phyloP scores from a whole-genome alignment of 2,797 vertebrate genomes.

The Karalla daura region DNA sequence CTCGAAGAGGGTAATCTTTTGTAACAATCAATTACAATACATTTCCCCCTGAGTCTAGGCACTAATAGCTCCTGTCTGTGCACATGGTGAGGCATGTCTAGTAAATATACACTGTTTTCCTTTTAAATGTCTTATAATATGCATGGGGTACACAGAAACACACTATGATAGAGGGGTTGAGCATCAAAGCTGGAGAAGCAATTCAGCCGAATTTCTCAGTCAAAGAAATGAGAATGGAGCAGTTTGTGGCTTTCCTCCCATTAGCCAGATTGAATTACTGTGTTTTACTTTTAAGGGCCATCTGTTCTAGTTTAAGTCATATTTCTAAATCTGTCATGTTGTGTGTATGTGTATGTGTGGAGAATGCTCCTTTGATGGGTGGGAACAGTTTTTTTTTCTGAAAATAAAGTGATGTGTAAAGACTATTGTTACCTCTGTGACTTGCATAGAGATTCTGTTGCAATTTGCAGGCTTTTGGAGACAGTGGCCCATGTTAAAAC shows the following conservation, averaged over 20 bases:
- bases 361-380: constrained; percentile 64
- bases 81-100: constrained; percentile 72
- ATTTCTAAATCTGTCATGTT: constrained; percentile 79
- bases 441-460: constrained; percentile 50
- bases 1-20: constrained; percentile 81
- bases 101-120: constrained; percentile 85
- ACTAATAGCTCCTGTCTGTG: constrained; percentile 79
- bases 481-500: constrained; percentile 19
- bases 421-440: constrained; percentile 67
- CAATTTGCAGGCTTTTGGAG: constrained; percentile 47
- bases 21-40: constrained; percentile 86
- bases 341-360: constrained; percentile 49
- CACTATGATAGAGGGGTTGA: constrained; percentile 77
- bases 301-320: constrained; percentile 85
- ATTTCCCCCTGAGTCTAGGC: constrained; percentile 78
- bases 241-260: constrained; percentile 83
- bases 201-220: constrained; percentile 78
- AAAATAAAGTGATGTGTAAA: constrained; percentile 69
- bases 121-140: constrained; percentile 86
- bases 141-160: constrained; percentile 83
- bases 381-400: constrained; percentile 52
- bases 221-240: constrained; percentile 81
- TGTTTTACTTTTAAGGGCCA: constrained; percentile 84
- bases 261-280: constrained; percentile 85
- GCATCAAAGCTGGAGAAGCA: constrained; percentile 80